Evolutionary conservation across 1,140 invertebrate species (phyloP).

Genomic region (Sitodiplosis mosellana): DNA sequence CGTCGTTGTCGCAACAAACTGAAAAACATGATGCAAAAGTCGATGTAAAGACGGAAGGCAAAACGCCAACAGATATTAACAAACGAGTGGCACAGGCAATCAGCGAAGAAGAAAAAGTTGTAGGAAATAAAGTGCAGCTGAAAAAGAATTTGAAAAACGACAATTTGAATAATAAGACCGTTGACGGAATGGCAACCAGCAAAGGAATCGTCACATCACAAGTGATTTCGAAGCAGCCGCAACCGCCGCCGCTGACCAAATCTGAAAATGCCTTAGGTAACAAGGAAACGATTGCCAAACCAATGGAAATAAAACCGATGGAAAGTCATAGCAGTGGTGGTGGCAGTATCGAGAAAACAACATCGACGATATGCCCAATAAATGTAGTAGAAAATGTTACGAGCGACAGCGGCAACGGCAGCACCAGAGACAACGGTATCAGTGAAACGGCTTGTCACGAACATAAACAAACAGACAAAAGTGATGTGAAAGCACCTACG

Average conservation of each 20-base stretch:
- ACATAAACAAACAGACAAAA: slow-evolving; percentile 3
- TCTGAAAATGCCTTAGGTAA: not conserved
- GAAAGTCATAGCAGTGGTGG: no score
- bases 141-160: no score
- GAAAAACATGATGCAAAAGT: not conserved
- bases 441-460: slow-evolving; percentile 1
- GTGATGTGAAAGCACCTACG: not conserved
- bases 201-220: no score
- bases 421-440: slow-evolving; percentile 1
- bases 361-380: not conserved
- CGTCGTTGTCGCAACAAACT: not conserved
- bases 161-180: no score
- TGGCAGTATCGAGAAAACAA: not conserved
- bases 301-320: not conserved
- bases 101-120: not conserved
- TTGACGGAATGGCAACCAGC: no score
- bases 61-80: not conserved
- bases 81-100: not conserved
- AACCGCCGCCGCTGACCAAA: no score
- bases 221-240: no score
- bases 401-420: not conserved
- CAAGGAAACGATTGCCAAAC: not conserved
- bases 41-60: not conserved
- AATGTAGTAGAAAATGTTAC: not conserved
- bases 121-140: no score